Conservation (phyloP, 1,140 invertebrate genomes). For the Bombus ignitus region DNA sequence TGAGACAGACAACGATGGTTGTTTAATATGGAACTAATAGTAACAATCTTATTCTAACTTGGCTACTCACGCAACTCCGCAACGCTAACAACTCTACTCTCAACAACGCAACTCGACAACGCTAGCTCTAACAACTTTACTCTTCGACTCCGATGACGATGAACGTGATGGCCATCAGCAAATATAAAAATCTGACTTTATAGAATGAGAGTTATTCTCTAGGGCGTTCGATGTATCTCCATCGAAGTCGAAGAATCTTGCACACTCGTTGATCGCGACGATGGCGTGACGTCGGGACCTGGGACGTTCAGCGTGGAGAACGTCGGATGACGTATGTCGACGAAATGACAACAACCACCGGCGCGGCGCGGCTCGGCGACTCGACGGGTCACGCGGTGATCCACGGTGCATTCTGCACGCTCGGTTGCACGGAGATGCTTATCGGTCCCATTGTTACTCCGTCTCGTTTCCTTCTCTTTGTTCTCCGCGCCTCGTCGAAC, state of each 20-base stretch:
- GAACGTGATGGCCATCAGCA: too few species aligned
- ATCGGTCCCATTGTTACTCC: slow-evolving; percentile 29
- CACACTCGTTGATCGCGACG: neutral
- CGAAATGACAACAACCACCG: slow-evolving; percentile 52
- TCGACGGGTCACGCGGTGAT: slow-evolving; percentile 47
- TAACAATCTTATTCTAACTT: too few species aligned
- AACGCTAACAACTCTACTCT: too few species aligned
- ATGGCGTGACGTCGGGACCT: neutral
- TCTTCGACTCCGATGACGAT: too few species aligned
- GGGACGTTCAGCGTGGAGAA: neutral
- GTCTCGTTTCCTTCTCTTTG: slow-evolving; percentile 49
- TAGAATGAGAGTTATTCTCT: neutral
- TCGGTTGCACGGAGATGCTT: slow-evolving; percentile 50
- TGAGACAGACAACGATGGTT: too few species aligned
- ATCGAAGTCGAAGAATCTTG: neutral
- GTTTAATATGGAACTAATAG: too few species aligned
- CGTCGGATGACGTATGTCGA: slow-evolving; percentile 34
- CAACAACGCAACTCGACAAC: too few species aligned
- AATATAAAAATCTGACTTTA: neutral
- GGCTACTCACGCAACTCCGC: too few species aligned
- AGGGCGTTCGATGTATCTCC: neutral
- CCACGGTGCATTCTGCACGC: slow-evolving; percentile 50
- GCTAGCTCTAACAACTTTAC: too few species aligned
- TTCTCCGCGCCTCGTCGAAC: slow-evolving; percentile 43
- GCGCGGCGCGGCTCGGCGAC: neutral